Conservation (phyloP, 2,888 invertebrate species). For the Leptogaster cylindrica region DNA sequence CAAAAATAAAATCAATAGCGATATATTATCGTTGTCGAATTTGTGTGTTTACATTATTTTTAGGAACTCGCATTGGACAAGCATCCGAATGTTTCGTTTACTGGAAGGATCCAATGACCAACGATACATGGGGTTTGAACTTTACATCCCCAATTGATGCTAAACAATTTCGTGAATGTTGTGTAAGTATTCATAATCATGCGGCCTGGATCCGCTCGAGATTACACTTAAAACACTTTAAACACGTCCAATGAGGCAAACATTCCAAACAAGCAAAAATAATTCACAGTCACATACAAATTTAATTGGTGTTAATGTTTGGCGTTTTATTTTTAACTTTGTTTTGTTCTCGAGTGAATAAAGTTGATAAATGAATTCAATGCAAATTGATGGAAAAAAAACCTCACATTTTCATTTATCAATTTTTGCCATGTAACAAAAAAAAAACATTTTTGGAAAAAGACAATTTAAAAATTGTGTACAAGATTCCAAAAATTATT, state of each 20-base stretch:
- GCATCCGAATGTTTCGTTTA: slow-evolving; percentile 99
- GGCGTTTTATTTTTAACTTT: slow-evolving; percentile 24
- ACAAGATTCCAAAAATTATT: too few species aligned
- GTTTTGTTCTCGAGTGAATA: slow-evolving; percentile 29
- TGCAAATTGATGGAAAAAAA: too few species aligned
- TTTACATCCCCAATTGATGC: slow-evolving; percentile 98
- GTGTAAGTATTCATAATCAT: slow-evolving; percentile 75
- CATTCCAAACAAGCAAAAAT: slow-evolving; percentile 27
- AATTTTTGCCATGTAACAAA: too few species aligned
- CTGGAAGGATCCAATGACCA: slow-evolving; percentile 97
- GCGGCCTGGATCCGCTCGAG: slow-evolving; percentile 19
- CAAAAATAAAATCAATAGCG: background rate
- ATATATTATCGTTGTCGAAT: background rate
- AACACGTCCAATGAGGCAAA: slow-evolving; percentile 28
- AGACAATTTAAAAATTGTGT: too few species aligned
- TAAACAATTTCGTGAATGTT: slow-evolving; percentile 94
- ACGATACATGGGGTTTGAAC: slow-evolving; percentile 98
- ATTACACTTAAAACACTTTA: slow-evolving; percentile 20
- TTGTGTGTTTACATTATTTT: slow-evolving; percentile 12
- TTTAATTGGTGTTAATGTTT: slow-evolving; percentile 37
- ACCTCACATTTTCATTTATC: too few species aligned
- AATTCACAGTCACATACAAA: slow-evolving; percentile 41
- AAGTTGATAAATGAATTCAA: too few species aligned
- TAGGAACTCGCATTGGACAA: slow-evolving; percentile 95
- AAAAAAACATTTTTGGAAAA: too few species aligned